Evolutionary conservation across 2,888 invertebrate species (phyloP), one percentile per base, ranked within the genome.

Genomic region (Aleiodes leptofemur): DNA sequence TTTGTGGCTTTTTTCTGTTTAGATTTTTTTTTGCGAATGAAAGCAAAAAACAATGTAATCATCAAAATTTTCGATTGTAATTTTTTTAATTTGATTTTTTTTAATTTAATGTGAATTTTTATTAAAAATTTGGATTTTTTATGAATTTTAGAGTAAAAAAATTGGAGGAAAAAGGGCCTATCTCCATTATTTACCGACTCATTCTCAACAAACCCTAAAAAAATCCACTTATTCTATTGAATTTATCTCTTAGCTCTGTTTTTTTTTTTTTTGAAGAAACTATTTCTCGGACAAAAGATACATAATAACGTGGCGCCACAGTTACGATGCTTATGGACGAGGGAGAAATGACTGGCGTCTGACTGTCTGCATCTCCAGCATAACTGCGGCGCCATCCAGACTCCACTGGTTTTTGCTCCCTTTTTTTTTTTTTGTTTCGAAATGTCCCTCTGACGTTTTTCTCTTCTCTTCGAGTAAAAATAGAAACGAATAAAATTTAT

Each of bases 351-450:
- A 59, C 71, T 34, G 84, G 83, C 84, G 86, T 82, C 86, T 80
- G 78, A 77, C 77, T 69, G 86, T 86, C 86, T 86, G 80, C 78
- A 79, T 81, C 82, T 81, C 64, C 73, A 23, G 80, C 76, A 74
- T 74, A 82, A 80, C 83, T 82, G 81, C 73, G 86, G 85, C 86
- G 86, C 86, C 86, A 84, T 81, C 81, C 80, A 78, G 84, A 74
- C 84, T 84, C 77, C 64, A 38, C 43, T 14, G 59, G 43, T 43
- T 55, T 69, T 34, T 69, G 56, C 53, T 38, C 9, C 31, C 29
- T 69, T 23, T 23, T 51, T 69, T 51, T 69, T 53, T 55, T 56
- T 48, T 29, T 43, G 43, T 43, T 43, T 43, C 43, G 43, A 43
- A 7, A 7, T 9, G 4, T 9, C 11, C 43, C 43, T 9, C 43